phyloP scores from a whole-genome alignment of 2,888 invertebrate species.

The Drosophila setosimentum region DNA sequence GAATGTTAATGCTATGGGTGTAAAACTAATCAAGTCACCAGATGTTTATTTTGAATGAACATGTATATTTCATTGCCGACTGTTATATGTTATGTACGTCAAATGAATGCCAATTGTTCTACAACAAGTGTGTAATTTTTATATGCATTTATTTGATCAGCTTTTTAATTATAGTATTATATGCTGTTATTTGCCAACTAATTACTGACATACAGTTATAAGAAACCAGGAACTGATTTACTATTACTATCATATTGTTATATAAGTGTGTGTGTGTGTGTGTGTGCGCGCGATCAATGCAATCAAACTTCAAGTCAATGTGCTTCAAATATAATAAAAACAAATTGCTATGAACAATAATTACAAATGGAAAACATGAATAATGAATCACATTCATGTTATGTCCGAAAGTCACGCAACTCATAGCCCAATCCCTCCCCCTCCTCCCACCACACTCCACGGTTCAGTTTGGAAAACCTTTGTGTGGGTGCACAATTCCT shows the following conservation, averaged over 20 bases:
- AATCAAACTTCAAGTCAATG: neutral
- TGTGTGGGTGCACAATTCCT: conserved; percentile 15
- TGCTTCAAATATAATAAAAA: conserved; percentile 3
- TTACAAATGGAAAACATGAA: conserved; percentile 21
- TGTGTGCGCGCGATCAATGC: neutral
- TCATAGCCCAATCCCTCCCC: neutral
- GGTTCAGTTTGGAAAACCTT: conserved; percentile 2
- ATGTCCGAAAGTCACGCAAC: conserved; percentile 63
- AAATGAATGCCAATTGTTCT: neutral
- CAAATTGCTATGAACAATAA: conserved; percentile 35
- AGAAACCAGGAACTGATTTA: neutral
- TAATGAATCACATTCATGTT: conserved; percentile 12
- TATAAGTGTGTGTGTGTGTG: neutral
- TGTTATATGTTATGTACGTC: neutral
- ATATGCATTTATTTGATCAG: neutral
- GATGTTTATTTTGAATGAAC: neutral
- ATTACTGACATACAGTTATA: neutral
- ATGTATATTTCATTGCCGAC: neutral
- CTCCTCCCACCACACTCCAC: neutral
- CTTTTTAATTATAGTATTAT: neutral
- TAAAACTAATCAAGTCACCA: neutral
- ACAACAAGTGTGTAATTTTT: neutral
- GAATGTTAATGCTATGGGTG: neutral
- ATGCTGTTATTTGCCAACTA: neutral
- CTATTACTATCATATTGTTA: conserved; percentile 9